Evolutionary conservation across 2,888 invertebrate species (phyloP).

Genomic region (Caenorhabditis imperialis): DNA sequence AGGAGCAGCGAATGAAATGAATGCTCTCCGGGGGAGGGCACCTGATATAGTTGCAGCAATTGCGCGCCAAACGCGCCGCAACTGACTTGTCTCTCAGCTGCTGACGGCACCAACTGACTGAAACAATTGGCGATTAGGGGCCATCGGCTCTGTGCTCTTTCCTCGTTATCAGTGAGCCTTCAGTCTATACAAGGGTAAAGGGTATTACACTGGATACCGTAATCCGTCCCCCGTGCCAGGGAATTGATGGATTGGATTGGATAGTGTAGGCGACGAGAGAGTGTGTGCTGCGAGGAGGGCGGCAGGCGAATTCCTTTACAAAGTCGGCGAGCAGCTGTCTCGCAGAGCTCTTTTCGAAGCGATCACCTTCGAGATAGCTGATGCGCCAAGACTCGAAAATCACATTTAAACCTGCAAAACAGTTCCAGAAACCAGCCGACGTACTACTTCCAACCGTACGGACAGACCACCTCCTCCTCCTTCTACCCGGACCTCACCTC

Average conservation of each 20-base stretch:
- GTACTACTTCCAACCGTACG: conserved; percentile 47
- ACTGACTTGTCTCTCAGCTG: conserved; percentile 43
- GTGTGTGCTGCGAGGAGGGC: neutral
- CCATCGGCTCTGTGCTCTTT: neutral
- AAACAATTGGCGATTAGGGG: conserved; percentile 41
- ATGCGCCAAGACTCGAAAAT: too few relatives aligned
- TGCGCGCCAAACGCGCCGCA: conserved; percentile 46
- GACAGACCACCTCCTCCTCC: conserved; percentile 13
- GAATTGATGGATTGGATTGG: conserved; percentile 33
- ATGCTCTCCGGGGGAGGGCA: conserved; percentile 8
- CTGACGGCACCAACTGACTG: conserved; percentile 38
- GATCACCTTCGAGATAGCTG: too few relatives aligned
- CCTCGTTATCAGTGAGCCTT: too few relatives aligned
- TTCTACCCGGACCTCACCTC: conserved; percentile 42
- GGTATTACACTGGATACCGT: conserved; percentile 26
- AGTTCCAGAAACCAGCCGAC: conserved; percentile 31
- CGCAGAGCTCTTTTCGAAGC: neutral
- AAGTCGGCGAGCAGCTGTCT: conserved; percentile 8
- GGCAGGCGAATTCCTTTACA: conserved; percentile 21
- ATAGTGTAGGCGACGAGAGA: conserved; percentile 6
- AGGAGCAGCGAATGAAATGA: conserved; percentile 16
- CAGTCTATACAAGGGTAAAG: too few relatives aligned
- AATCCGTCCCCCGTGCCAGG: conserved; percentile 1
- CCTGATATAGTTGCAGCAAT: conserved; percentile 55
- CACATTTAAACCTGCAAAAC: too few relatives aligned